Evolutionary conservation across 2,888 invertebrate genomes (phyloP), one percentile per base, ranked within the genome.

Genomic region (Parascotia fuliginaria): DNA sequence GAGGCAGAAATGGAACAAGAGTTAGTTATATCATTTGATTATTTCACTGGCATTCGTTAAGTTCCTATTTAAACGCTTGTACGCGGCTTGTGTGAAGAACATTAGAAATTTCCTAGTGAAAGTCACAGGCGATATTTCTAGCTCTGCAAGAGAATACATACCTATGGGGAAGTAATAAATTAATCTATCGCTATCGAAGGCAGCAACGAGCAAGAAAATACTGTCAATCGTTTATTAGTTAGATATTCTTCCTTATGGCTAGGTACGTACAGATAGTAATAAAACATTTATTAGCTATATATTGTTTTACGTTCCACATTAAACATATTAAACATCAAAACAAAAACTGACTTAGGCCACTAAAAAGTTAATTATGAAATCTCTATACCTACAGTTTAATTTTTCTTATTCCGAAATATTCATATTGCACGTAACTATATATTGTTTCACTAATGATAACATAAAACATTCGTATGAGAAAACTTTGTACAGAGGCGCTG

Each of bases 91-190:
- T 63, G 41, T 57, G 55, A 46, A 53, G 55, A 67, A 44, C 55
- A 56, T 50, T 63, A 70, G 67, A 63, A 60, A 66, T 54, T 57
- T 53, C 38, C 43, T 42, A 52, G 67, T 66, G 67, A 67, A 67
- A 67, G 67, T 67, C 36, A 24, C 29, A 28, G 49, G 11, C 53
- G 40, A 49, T 53, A 53, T 45, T 60, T 47, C 44, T 36, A 24
- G 14, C 52, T 45, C 38, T 43, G 38, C 50, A 51, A 54, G 54
- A 66, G 54, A 69, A 60, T 59, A 55, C 34, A 48, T 39, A n/a
- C n/a, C n/a, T n/a, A 60, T 41, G 57, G 57, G 58, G 61, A 60
- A 64, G 64, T 55, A 49, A 52, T 66, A 57, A 65, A 60, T 63
- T 63, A 40, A 56, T 55, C 13, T 46, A 51, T 39, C 43, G 34